phyloP scores from a whole-genome alignment of 2,797 vertebrate genomes.

The Pantherophis vulpinus region DNA sequence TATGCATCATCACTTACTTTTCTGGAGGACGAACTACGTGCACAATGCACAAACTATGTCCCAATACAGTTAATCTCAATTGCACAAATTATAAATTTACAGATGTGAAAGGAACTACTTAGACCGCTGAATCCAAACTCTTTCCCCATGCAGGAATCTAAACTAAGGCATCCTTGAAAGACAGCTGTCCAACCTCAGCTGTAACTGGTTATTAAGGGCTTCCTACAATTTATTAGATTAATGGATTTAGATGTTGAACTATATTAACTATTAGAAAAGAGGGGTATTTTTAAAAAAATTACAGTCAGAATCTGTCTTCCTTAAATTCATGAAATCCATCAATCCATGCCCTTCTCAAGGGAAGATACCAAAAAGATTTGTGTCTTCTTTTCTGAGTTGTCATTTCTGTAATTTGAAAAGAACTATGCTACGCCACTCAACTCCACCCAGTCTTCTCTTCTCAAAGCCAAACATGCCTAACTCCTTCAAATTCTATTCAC shows the following conservation, averaged over 20 bases:
- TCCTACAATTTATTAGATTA: background rate
- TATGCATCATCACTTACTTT: background rate
- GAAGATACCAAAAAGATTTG: background rate
- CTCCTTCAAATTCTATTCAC: background rate
- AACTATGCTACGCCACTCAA: background rate
- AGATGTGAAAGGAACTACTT: background rate
- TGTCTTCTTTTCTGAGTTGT: background rate
- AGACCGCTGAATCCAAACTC: background rate
- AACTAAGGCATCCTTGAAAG: background rate
- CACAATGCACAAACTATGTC: background rate
- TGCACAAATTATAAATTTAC: background rate
- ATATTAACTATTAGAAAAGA: background rate
- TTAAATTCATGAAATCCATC: too few species aligned
- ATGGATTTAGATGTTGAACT: background rate
- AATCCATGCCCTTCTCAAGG: background rate
- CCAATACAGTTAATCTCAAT: background rate
- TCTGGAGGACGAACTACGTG: background rate
- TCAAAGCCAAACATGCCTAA: background rate
- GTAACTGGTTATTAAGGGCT: background rate
- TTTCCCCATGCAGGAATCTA: background rate
- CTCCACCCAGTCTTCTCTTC: background rate
- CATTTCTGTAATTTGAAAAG: background rate
- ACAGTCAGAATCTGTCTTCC: background rate
- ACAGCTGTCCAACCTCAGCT: background rate
- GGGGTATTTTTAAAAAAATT: background rate